These are phyloP conservation scores for Ganaspis brasiliensis DNA, from an alignment of 2,888 invertebrate genomes.

Conservation along the genomic window DNA sequence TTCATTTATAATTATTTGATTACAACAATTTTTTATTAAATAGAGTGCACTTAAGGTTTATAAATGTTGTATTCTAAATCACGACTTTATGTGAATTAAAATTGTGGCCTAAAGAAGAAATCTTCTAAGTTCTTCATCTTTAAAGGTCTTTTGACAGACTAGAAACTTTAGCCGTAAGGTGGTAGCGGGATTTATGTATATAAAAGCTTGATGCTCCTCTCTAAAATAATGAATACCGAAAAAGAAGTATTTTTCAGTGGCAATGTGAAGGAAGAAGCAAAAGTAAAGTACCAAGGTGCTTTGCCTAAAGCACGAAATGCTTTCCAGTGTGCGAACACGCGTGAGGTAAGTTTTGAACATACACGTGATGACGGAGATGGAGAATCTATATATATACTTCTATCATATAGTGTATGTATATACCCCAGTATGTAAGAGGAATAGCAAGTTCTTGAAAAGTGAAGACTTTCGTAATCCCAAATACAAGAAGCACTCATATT, in stretches of 20 bases:
- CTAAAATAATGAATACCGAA: slow-evolving; percentile 73
- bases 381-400: not conserved
- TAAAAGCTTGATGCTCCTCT: slow-evolving; percentile 63
- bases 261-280: slow-evolving; percentile 57
- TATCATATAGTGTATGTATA: not conserved
- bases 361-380: not conserved
- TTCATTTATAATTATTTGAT: not conserved
- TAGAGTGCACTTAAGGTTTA: not conserved
- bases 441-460: slow-evolving; percentile 1
- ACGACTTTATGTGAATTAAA: not conserved
- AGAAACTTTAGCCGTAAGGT: slow-evolving; percentile 61
- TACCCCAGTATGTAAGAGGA: not conserved
- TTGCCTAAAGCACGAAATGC: slow-evolving; percentile 54
- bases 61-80: not conserved
- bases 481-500: slow-evolving; percentile 51
- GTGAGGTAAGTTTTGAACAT: not conserved
- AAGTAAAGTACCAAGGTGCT: slow-evolving; percentile 54
- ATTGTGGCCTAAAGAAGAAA: slow-evolving; percentile 15
- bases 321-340: slow-evolving; percentile 40
- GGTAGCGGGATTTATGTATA: slow-evolving; percentile 63
- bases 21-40: not conserved
- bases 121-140: slow-evolving; percentile 6
- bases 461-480: slow-evolving; percentile 44
- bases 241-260: slow-evolving; percentile 64
- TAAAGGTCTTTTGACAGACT: slow-evolving; percentile 42